phyloP scores from a whole-genome alignment of 2,113 vertebrate species.

The Stictonetta naevosa region DNA sequence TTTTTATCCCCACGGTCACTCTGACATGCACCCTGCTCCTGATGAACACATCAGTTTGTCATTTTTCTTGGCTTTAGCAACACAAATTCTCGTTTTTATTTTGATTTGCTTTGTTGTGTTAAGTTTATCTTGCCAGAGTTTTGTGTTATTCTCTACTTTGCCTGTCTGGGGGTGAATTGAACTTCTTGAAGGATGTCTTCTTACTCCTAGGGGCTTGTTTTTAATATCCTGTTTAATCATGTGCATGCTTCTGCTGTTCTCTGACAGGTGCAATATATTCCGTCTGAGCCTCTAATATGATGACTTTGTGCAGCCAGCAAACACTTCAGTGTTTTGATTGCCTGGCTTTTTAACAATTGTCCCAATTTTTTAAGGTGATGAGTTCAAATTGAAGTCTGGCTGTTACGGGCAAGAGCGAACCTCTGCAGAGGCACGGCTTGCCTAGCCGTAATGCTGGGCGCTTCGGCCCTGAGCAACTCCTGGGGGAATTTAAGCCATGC shows the following conservation, averaged over 20 bases:
- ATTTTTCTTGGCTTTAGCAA: conserved; percentile 20
- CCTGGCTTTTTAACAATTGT: not conserved
- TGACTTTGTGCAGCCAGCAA: not conserved
- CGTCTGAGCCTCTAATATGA: not conserved
- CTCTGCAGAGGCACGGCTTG: not conserved
- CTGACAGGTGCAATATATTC: conserved; percentile 32
- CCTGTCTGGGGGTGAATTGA: not conserved
- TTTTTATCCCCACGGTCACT: not conserved
- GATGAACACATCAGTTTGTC: conserved; percentile 16
- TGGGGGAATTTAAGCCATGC: not conserved
- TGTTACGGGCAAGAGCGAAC: not conserved
- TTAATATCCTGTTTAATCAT: conserved; percentile 57
- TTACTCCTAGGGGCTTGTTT: conserved; percentile 25
- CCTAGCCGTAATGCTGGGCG: not conserved
- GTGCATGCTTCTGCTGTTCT: not conserved
- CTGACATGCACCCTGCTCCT: not conserved
- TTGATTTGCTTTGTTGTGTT: not conserved
- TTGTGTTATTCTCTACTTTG: conserved; percentile 26
- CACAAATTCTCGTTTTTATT: not conserved
- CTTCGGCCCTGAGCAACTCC: not conserved
- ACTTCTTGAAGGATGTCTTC: conserved; percentile 12
- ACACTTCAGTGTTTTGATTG: not conserved
- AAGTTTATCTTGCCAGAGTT: conserved; percentile 43
- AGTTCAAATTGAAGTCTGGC: not conserved
- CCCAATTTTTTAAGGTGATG: conserved; percentile 2